phyloP scores from a whole-genome alignment of 2,888 invertebrate genomes.

The Tenthredo notha region DNA sequence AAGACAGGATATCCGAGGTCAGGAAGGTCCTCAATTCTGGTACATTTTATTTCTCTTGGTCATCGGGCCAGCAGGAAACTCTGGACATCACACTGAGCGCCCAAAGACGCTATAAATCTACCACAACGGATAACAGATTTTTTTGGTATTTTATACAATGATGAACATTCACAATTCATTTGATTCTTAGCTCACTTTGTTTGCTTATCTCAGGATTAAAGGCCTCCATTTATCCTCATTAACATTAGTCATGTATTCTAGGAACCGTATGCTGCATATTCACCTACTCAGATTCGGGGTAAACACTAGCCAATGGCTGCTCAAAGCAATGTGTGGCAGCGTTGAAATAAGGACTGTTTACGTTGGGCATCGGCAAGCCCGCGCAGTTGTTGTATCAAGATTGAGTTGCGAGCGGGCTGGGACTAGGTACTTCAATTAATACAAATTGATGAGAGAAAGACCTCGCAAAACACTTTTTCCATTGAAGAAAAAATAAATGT shows the following conservation, averaged over 20 bases:
- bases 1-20: constrained; percentile 83
- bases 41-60: constrained; percentile 98
- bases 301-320: constrained; percentile 93
- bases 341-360: constrained; percentile 99
- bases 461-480: background rate
- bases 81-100: constrained; percentile 97
- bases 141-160: constrained; percentile 87
- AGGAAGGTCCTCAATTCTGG: constrained; percentile 98
- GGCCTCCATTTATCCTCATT: background rate
- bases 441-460: background rate
- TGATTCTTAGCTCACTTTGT: background rate
- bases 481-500: background rate
- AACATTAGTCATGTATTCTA: constrained; percentile 66
- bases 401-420: constrained; percentile 99
- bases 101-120: constrained; percentile 91
- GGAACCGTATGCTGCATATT: constrained; percentile 97
- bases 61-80: constrained; percentile 79
- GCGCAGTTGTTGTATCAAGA: constrained; percentile 96
- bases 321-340: constrained; percentile 98
- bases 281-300: constrained; percentile 96
- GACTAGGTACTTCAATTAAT: constrained; percentile 83
- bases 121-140: constrained; percentile 94
- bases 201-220: background rate
- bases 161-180: background rate
- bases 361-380: constrained; percentile 95